Evolutionary conservation across 2,888 invertebrate genomes (phyloP), one percentile per base, ranked within the genome.

Genomic region (Schizaphis graminum): DNA sequence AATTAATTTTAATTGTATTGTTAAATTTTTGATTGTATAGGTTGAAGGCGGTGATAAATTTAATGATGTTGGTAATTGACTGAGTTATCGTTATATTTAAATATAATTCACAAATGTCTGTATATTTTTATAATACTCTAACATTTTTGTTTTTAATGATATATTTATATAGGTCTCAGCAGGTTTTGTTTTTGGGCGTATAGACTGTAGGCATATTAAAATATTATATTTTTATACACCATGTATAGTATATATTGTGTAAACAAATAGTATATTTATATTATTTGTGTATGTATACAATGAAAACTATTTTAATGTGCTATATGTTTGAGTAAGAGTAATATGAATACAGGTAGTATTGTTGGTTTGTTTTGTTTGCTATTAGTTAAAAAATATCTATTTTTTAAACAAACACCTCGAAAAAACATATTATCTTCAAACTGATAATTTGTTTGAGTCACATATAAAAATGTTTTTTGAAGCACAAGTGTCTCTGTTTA

Each of bases 281-380:
- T 53, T 53, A 53, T 21, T 3, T 53, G 16, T 53, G 16, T 53
- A 53, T 53, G 21, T 77, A 77, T n/a, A 77, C 7, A n/a, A 77
- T 35, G 8, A 77, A 35, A 49, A 87, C 49, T 49, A 87, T 88
- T 88, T 53, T 88, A 88, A n/a, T 35, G 53, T 88, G 35, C 5
- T 35, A 26, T 35, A 88, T 88, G 13, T 88, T 88, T 88, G 53
- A 53, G 35, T 88, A 88, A 53, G 88, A 53, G 41, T 88, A 88
- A 89, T 47, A 67, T 24, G 90, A 90, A 90, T 90, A 11, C 61
- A 67, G 77, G 90, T 91, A 91, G 67, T 91, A 49, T 26, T 91
- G 49, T 44, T 57, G 67, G 90, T 67, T 77, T 49, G 24, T 90
- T 90, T 90, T 67, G 67, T 49, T n/a, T 49, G 67, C 49, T 67